phyloP scores from a whole-genome alignment of 2,888 invertebrate species.

The Lepidocyrtoides sp. region DNA sequence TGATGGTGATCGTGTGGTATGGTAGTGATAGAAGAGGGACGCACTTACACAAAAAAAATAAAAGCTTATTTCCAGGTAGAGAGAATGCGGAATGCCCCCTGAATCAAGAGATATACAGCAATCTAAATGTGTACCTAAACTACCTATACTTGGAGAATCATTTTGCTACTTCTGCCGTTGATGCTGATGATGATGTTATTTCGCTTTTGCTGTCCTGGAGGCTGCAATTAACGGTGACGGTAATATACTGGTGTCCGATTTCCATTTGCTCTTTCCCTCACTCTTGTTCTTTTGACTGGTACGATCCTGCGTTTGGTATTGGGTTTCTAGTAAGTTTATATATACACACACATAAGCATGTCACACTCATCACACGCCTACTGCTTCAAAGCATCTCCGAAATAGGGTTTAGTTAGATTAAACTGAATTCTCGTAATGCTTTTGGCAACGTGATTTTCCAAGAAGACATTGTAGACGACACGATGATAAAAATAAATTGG shows the following conservation, averaged over 20 bases:
- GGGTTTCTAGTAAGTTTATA: neutral
- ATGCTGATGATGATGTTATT: conserved; percentile 2
- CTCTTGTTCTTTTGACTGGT: neutral
- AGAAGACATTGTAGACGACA: conserved; percentile 16
- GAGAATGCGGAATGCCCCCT: neutral
- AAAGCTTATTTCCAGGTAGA: neutral
- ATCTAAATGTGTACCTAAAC: neutral
- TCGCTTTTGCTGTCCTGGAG: neutral
- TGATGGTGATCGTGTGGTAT: too few relatives aligned
- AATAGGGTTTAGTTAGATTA: neutral
- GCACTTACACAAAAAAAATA: neutral
- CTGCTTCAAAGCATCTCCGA: neutral
- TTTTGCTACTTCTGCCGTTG: neutral
- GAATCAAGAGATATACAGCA: neutral
- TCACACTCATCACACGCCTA: conserved; percentile 1
- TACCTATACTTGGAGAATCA: neutral
- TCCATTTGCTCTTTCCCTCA: conserved; percentile 27
- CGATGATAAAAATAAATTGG: conserved; percentile 43
- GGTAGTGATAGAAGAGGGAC: too few relatives aligned
- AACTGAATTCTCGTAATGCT: neutral
- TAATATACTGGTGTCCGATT: conserved; percentile 51
- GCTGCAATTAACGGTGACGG: conserved; percentile 36
- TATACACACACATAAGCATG: neutral
- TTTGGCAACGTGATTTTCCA: neutral
- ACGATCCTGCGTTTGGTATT: conserved; percentile 6